These are phyloP conservation scores for Panonychus citri DNA, from an alignment of 1,140 invertebrate species.

Conservation along the genomic window DNA sequence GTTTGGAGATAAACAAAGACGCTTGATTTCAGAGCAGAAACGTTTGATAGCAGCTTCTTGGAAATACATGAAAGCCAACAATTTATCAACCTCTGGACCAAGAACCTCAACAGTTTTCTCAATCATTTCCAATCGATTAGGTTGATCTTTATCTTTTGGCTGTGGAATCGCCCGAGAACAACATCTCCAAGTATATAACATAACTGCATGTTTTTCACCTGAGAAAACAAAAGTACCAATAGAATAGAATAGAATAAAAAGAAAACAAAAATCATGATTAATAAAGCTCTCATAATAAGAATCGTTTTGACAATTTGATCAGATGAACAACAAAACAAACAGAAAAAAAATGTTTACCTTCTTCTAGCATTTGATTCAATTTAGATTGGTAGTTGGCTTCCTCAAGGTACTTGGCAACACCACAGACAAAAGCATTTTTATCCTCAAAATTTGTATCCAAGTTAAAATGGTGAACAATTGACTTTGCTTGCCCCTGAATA, in stretches of 20 bases:
- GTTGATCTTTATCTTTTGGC: constrained; percentile 95
- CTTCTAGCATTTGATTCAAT: constrained; percentile 87
- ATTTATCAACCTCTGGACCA: constrained; percentile 85
- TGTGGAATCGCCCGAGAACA: constrained; percentile 93
- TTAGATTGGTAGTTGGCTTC: constrained; percentile 96
- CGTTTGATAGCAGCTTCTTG: constrained; percentile 87
- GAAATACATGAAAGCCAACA: constrained; percentile 96
- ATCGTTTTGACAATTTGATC: neutral
- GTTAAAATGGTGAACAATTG: constrained; percentile 80
- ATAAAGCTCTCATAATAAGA: too few relatives aligned
- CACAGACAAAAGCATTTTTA: constrained; percentile 91
- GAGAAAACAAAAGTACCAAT: too few relatives aligned
- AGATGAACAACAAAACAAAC: neutral
- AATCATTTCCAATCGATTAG: constrained; percentile 92
- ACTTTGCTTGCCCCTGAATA: constrained; percentile 85
- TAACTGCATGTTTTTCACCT: constrained; percentile 80
- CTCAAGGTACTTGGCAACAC: constrained; percentile 95
- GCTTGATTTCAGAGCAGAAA: constrained; percentile 83
- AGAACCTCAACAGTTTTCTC: constrained; percentile 93
- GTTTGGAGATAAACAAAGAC: constrained; percentile 87
- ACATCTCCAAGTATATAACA: constrained; percentile 97
- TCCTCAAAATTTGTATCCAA: constrained; percentile 96
- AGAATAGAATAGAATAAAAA: too few relatives aligned
- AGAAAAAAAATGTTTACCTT: too few relatives aligned
- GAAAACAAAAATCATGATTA: too few relatives aligned